Evolutionary conservation across 2,113 vertebrate species (phyloP).

Genomic region (Pelodiscus sinensis): DNA sequence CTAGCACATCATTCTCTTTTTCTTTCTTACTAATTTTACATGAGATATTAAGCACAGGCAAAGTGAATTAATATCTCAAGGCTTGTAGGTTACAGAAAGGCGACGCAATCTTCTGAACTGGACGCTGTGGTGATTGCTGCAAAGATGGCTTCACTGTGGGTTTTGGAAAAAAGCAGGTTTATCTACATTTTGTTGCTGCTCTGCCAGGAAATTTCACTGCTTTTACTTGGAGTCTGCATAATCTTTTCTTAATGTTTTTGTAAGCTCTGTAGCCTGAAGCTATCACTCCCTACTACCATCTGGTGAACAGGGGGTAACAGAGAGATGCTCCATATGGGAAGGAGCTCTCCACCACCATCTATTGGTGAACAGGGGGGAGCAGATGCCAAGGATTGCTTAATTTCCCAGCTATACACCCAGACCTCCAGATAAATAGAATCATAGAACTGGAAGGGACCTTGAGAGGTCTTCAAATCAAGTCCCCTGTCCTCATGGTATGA

Average conservation of each 20-base stretch:
- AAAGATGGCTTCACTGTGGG: background rate
- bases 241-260: background rate
- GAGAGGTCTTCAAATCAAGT: no score
- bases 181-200: rapidly evolving
- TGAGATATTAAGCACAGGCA: constrained; percentile 65
- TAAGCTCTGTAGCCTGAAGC: background rate
- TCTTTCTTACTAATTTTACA: constrained; percentile 70
- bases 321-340: background rate
- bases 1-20: constrained; percentile 57
- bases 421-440: background rate
- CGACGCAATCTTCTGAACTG: constrained; percentile 39
- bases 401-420: background rate
- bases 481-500: no score
- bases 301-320: background rate
- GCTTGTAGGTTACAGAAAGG: constrained; percentile 68
- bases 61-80: constrained; percentile 68
- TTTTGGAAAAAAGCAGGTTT: constrained; percentile 8
- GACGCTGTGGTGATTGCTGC: background rate
- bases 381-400: background rate
- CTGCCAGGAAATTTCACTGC: background rate
- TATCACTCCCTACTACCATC: background rate
- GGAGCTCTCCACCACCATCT: background rate
- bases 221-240: background rate
- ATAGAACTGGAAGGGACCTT: no score
- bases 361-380: background rate